phyloP scores from a whole-genome alignment of 2,797 vertebrate genomes.

The Lepilemur ruficaudatus region DNA sequence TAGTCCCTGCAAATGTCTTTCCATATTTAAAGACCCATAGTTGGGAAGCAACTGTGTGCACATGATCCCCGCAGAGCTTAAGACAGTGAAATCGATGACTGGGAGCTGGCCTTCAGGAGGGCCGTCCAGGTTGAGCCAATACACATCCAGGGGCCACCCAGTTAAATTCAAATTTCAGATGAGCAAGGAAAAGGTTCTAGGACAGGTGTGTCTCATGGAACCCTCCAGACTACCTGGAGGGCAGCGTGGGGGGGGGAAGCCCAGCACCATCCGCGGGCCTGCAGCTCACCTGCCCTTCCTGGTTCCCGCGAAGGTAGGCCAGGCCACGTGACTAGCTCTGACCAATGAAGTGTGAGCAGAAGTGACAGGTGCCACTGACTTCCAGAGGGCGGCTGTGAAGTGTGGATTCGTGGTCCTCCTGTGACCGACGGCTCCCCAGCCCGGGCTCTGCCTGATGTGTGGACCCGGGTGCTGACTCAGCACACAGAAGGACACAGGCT shows the following conservation, averaged over 20 bases:
- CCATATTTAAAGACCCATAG: accelerated
- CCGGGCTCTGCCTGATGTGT: accelerated
- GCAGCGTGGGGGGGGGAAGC: accelerated
- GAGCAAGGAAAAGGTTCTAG: accelerated
- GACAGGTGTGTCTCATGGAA: accelerated
- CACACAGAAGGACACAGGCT: neutral
- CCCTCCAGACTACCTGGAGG: accelerated
- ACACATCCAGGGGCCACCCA: neutral
- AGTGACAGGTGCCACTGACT: neutral
- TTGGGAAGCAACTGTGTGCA: accelerated
- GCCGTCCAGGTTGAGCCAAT: accelerated
- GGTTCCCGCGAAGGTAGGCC: neutral
- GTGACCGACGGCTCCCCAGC: accelerated
- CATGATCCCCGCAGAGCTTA: accelerated
- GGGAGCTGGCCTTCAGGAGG: neutral
- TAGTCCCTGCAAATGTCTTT: accelerated
- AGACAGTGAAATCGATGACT: accelerated
- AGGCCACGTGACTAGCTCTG: accelerated
- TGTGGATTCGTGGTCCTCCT: neutral
- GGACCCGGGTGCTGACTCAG: neutral
- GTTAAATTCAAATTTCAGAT: neutral
- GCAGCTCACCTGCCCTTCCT: neutral
- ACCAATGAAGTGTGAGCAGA: neutral
- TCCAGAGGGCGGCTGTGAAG: neutral
- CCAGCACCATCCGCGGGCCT: neutral